phyloP scores from a whole-genome alignment of 2,797 vertebrate genomes.

The Tokudaia muenninki region DNA sequence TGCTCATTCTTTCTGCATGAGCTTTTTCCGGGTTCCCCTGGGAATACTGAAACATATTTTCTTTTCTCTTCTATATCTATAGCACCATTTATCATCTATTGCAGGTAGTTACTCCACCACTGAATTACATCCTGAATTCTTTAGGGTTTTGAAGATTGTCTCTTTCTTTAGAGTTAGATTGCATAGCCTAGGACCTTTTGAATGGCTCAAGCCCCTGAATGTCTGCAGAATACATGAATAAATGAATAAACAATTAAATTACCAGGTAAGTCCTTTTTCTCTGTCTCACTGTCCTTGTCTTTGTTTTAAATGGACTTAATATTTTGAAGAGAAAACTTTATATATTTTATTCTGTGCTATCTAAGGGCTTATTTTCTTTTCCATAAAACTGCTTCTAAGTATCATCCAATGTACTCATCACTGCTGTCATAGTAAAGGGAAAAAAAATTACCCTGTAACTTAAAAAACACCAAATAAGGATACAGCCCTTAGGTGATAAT shows the following conservation, averaged over 20 bases:
- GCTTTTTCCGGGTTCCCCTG: background rate
- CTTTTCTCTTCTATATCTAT: background rate
- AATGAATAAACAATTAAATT: constrained; percentile 18
- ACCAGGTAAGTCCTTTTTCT: background rate
- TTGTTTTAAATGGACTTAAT: background rate
- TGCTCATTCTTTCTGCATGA: background rate
- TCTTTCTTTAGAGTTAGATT: background rate
- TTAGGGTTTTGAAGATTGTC: background rate
- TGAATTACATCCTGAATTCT: background rate
- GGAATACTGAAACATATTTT: background rate
- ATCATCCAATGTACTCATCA: background rate
- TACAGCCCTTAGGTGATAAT: background rate
- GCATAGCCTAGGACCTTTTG: background rate
- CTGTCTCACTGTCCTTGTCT: background rate
- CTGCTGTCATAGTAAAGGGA: background rate
- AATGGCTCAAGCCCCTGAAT: background rate
- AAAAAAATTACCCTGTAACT: background rate
- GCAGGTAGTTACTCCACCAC: background rate
- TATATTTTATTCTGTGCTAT: background rate
- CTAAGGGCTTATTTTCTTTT: background rate
- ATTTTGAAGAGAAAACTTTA: background rate
- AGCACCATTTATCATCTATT: background rate
- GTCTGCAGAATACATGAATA: background rate
- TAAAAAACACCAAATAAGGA: background rate
- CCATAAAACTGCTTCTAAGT: constrained; percentile 27